These are phyloP conservation scores for Eupithecia dodoneata DNA, from an alignment of 2,888 invertebrate genomes.

Conservation along the genomic window DNA sequence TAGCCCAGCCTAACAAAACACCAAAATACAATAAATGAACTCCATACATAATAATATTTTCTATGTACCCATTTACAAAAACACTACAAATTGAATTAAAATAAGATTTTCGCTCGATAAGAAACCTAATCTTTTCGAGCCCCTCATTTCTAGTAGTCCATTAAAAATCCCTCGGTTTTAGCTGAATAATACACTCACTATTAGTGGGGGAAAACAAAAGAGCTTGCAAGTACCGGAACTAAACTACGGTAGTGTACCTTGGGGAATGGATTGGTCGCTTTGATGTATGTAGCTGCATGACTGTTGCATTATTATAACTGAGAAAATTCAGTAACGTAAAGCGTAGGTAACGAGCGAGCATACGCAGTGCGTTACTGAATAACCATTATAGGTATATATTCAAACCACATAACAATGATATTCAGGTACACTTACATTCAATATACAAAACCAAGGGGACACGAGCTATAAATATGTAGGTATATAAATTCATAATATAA, in stretches of 20 bases:
- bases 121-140: conserved; percentile 78
- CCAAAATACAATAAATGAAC: conserved; percentile 29
- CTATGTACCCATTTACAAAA: conserved; percentile 23
- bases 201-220: conserved; percentile 75
- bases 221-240: conserved; percentile 77
- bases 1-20: not conserved
- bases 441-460: not conserved
- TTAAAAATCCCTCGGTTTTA: conserved; percentile 78
- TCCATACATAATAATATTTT: conserved; percentile 18
- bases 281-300: conserved; percentile 32
- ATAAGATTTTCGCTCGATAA: conserved; percentile 72
- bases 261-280: conserved; percentile 62
- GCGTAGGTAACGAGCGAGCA: no score
- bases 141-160: conserved; percentile 74
- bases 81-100: conserved; percentile 51
- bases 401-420: not conserved
- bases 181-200: conserved; percentile 79
- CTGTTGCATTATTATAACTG: conserved; percentile 2
- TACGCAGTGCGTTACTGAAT: no score
- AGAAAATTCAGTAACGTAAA: not conserved
- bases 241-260: conserved; percentile 72
- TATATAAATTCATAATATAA: not conserved
- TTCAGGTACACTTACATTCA: not conserved
- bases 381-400: no score
- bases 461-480: not conserved